Percentiles rank a stretch among this genome's conserved stretches.
Evolutionary conservation across 2,113 vertebrate genomes (phyloP).

Genomic region (rat (Rattus norvegicus)): GRCr8 NC_086023.1:119545501-119546000

Average conservation of each 20-base stretch:
- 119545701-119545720: background rate
- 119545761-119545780: background rate
- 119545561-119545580: background rate
- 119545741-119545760: background rate
- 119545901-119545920: conserved; percentile 20
- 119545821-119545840: background rate
- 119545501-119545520: too few relatives aligned
- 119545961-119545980: background rate
- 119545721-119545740: background rate
- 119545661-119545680: background rate
- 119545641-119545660: background rate
- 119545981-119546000: background rate
- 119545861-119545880: conserved; percentile 6
- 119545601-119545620: background rate
- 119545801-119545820: background rate
- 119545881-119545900: background rate
- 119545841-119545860: background rate
- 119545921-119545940: background rate
- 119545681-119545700: background rate
- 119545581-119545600: conserved; percentile 29
- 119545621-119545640: background rate
- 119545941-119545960: background rate
- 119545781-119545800: conserved; percentile 15
- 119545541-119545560: background rate
- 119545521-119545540: background rate